phyloP scores from a whole-genome alignment of 2,113 vertebrate genomes.

The Capricornis sumatraensis region DNA sequence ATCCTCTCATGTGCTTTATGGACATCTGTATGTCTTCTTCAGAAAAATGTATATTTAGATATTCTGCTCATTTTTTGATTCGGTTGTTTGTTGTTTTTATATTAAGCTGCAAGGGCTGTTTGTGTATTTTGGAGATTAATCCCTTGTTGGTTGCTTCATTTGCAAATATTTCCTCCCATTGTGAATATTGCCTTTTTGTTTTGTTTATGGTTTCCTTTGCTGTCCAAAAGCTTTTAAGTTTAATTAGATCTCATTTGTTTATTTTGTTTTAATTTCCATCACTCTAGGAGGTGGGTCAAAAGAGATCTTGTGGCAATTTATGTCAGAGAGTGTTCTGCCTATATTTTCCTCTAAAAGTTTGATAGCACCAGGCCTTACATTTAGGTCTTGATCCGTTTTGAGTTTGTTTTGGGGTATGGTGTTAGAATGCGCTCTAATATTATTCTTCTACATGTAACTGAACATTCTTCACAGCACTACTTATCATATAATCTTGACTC shows the following conservation, averaged over 20 bases:
- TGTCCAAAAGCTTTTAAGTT: not conserved
- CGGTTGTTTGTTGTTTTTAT: not conserved
- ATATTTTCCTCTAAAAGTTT: not conserved
- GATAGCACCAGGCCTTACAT: not conserved
- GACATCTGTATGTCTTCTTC: not conserved
- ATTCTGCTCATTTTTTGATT: not conserved
- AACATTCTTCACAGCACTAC: not conserved
- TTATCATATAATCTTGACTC: not conserved
- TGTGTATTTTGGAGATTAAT: not conserved
- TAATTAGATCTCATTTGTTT: not conserved
- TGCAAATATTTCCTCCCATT: not conserved
- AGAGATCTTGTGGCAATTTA: not conserved
- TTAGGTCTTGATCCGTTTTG: not conserved
- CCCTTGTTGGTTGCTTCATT: not conserved
- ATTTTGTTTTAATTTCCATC: not conserved
- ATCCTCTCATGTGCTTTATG: not conserved
- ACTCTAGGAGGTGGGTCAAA: not conserved
- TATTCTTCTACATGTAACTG: not conserved
- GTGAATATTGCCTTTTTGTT: not conserved
- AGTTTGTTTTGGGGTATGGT: not conserved
- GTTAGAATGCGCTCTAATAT: not conserved
- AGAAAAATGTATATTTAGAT: not conserved
- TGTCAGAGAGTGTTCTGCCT: not conserved
- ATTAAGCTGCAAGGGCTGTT: not conserved
- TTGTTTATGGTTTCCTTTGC: not conserved